phyloP scores from a whole-genome alignment of 2,888 invertebrate species.

The Cordilura impudica region DNA sequence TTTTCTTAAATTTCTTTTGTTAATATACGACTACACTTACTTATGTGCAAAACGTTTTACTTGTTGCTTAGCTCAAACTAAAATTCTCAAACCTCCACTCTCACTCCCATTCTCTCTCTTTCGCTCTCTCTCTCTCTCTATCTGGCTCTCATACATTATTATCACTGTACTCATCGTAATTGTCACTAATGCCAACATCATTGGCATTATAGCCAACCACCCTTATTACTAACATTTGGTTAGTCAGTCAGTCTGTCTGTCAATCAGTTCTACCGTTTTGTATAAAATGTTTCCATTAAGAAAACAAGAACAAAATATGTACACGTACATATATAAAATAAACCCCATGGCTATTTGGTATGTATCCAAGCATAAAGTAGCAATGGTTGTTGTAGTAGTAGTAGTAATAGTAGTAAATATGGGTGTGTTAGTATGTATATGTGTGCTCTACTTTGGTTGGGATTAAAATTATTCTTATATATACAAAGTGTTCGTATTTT shows the following conservation, averaged over 20 bases:
- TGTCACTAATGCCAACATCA: neutral
- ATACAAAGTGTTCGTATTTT: constrained; percentile 15
- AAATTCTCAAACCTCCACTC: neutral
- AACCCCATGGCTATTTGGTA: constrained; percentile 17
- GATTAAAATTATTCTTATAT: constrained; percentile 17
- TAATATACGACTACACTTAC: neutral
- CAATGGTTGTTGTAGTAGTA: neutral
- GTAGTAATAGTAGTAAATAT: constrained; percentile 12
- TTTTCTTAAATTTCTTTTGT: constrained; percentile 35
- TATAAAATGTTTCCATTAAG: constrained; percentile 4
- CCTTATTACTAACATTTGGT: neutral
- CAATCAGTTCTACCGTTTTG: neutral
- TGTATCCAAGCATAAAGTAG: constrained; percentile 36
- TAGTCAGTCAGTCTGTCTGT: no score
- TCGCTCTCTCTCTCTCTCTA: neutral
- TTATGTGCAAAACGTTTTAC: constrained; percentile 37
- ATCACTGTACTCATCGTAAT: neutral
- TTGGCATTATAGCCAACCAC: neutral
- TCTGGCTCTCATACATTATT: neutral
- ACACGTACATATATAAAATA: neutral
- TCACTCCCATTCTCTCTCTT: neutral
- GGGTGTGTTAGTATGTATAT: neutral
- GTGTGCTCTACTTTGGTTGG: constrained; percentile 18
- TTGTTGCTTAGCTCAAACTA: constrained; percentile 39
- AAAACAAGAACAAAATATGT: constrained; percentile 5